Conservation (phyloP, 2,888 invertebrate species). For the Drosophila percnosoma region DNA sequence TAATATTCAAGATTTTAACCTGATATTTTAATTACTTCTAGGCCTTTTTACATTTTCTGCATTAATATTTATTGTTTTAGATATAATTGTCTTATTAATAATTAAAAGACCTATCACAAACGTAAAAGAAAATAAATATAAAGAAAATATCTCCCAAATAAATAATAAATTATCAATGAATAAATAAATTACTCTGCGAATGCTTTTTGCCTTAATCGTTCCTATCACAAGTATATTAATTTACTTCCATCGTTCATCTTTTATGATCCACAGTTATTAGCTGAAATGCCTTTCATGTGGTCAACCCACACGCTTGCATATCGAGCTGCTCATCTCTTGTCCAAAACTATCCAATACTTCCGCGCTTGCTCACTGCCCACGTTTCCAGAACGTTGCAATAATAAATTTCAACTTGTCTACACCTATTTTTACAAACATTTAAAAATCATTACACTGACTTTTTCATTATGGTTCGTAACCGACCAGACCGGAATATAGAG, state of each 20-base stretch:
- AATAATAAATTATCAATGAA: background rate
- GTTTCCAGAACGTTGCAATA: conserved; percentile 69
- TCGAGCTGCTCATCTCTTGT: conserved; percentile 56
- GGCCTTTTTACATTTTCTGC: background rate
- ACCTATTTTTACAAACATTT: conserved; percentile 81
- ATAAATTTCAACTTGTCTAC: conserved; percentile 83
- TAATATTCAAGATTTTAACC: background rate
- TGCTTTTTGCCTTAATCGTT: background rate
- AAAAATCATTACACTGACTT: conserved; percentile 79
- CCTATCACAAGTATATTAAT: background rate
- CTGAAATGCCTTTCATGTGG: conserved; percentile 24
- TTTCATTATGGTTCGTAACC: conserved; percentile 73
- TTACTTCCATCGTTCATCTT: background rate
- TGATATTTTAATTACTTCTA: background rate
- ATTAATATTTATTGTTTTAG: too few relatives aligned
- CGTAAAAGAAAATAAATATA: too few relatives aligned
- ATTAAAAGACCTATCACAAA: too few relatives aligned
- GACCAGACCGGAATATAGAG: conserved; percentile 19
- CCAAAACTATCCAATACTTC: conserved; percentile 57
- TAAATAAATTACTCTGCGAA: background rate
- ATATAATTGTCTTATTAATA: too few relatives aligned
- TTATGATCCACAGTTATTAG: conserved; percentile 32
- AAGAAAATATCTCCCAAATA: background rate
- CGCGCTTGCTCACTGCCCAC: conserved; percentile 61
- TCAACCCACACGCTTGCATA: conserved; percentile 38